phyloP scores from a whole-genome alignment of 2,888 invertebrate species.

The Agrochola macilenta region DNA sequence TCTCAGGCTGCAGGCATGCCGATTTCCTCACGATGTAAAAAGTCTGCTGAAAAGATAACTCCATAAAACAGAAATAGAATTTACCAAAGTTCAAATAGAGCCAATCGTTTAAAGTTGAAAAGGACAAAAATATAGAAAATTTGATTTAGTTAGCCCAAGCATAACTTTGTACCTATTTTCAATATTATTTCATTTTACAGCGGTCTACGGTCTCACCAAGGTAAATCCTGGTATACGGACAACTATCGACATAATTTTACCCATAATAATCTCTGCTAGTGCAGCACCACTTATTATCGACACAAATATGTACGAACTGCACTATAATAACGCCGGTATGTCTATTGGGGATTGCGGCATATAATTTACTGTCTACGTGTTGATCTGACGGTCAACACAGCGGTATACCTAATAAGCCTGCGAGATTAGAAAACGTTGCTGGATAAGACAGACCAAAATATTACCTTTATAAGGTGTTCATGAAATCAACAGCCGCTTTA shows the following conservation, averaged over 20 bases:
- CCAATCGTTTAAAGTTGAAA: background rate
- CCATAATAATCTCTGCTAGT: conserved; percentile 27
- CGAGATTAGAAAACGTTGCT: background rate
- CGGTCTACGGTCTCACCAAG: background rate
- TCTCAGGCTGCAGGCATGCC: too few species aligned
- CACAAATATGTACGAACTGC: conserved; percentile 46
- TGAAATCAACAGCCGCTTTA: too few species aligned
- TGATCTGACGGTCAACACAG: conserved; percentile 41
- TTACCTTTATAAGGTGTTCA: too few species aligned
- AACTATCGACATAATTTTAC: conserved; percentile 35
- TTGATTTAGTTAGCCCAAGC: background rate
- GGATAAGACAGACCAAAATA: background rate
- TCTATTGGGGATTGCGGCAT: conserved; percentile 11
- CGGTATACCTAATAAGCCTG: conserved; percentile 13
- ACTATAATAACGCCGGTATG: conserved; percentile 44
- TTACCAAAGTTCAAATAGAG: background rate
- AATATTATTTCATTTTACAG: conserved; percentile 8
- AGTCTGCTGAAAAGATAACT: background rate
- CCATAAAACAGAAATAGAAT: background rate
- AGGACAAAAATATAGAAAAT: background rate
- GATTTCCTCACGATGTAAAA: too few species aligned
- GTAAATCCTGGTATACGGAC: background rate
- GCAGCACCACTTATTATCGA: conserved; percentile 49
- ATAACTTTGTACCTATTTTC: background rate
- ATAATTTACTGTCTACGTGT: conserved; percentile 48